phyloP scores from a whole-genome alignment of 2,888 invertebrate genomes.

The Oscheius myriophilus region DNA sequence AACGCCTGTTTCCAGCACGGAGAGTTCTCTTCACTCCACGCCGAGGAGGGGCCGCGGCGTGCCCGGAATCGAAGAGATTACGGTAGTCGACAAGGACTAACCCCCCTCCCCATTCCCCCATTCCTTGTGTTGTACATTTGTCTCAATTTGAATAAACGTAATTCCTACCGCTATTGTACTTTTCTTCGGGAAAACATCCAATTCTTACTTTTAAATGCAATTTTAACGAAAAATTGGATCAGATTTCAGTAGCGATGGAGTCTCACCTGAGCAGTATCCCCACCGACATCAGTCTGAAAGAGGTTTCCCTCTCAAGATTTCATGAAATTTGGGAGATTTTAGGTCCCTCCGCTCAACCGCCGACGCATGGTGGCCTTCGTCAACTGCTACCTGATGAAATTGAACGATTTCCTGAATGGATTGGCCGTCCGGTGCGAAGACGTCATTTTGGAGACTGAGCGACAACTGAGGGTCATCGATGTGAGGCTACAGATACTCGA shows the following conservation, averaged over 20 bases:
- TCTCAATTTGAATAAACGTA: neutral
- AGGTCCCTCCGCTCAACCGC: conserved; percentile 43
- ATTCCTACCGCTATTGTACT: no score
- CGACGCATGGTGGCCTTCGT: conserved; percentile 46
- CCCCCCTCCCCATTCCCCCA: neutral
- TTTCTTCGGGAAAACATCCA: no score
- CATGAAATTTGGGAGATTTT: conserved; percentile 12
- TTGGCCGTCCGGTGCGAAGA: conserved; percentile 30
- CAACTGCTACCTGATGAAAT: conserved; percentile 44
- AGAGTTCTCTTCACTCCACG: conserved; percentile 45
- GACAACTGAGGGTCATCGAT: conserved; percentile 37
- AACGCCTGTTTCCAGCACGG: conserved; percentile 38
- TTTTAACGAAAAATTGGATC: neutral
- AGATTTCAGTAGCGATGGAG: conserved; percentile 18
- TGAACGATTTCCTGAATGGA: conserved; percentile 39
- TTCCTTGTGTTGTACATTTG: neutral
- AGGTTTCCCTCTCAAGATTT: conserved; percentile 23
- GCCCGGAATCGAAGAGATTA: conserved; percentile 46
- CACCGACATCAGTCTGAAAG: conserved; percentile 40
- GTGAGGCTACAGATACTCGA: conserved; percentile 35
- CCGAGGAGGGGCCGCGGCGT: conserved; percentile 34
- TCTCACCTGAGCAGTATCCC: conserved; percentile 45
- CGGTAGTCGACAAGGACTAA: conserved; percentile 36
- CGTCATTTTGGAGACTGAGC: conserved; percentile 34
- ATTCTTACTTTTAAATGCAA: no score